These are phyloP conservation scores for Pristionchus mayeri DNA, from an alignment of 2,888 invertebrate genomes.

Conservation along the genomic window DNA sequence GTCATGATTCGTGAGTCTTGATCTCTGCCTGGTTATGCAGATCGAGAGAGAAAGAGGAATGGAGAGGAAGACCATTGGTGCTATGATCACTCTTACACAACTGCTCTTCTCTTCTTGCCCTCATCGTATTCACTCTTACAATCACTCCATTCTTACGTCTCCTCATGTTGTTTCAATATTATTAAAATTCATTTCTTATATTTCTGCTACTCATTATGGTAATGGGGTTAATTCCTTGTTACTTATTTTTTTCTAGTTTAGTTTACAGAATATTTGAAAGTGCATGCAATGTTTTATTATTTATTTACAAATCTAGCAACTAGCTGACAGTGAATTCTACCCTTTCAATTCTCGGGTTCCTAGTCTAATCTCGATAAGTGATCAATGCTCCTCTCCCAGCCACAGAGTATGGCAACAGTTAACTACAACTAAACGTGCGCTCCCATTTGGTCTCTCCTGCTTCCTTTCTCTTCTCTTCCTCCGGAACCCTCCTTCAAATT, in stretches of 20 bases:
- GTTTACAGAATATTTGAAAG: neutral
- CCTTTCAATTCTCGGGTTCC: neutral
- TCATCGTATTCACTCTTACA: neutral
- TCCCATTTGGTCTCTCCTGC: too few species aligned
- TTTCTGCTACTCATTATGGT: too few species aligned
- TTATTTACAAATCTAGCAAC: neutral
- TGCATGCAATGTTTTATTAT: neutral
- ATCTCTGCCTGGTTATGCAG: too few species aligned
- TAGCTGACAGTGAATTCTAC: neutral
- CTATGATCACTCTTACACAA: conserved; percentile 14
- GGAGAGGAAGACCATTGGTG: too few species aligned
- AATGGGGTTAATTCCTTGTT: too few species aligned
- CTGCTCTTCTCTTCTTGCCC: neutral
- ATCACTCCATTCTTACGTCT: neutral
- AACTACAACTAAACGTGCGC: too few species aligned
- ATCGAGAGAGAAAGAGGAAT: too few species aligned
- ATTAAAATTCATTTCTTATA: too few species aligned
- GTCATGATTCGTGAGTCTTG: neutral
- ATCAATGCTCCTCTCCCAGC: neutral
- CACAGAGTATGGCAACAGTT: too few species aligned
- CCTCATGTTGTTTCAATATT: neutral
- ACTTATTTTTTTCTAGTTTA: too few species aligned
- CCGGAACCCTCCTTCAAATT: conserved; percentile 5
- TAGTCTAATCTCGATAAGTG: neutral
- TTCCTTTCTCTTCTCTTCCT: neutral